Percentiles rank a stretch among this genome's conserved stretches.
phyloP scores from a whole-genome alignment of 2,888 invertebrate genomes.

The Helicoverpa assulta region DNA sequence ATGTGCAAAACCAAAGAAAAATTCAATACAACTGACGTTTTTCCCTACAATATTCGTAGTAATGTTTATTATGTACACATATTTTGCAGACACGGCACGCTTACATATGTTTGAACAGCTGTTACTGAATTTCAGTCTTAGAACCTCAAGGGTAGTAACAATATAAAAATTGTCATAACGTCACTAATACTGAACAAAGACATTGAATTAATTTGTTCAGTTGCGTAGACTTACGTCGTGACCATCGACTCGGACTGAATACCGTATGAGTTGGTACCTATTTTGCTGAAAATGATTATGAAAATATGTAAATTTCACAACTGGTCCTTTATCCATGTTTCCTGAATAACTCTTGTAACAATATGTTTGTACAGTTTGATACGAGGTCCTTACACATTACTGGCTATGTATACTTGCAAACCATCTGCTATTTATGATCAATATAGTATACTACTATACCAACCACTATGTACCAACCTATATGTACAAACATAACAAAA shows the following conservation, averaged over 20 bases:
- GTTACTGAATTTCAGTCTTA: slow-evolving; percentile 77
- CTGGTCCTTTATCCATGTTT: background rate
- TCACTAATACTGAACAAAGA: slow-evolving; percentile 75
- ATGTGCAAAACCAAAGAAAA: slow-evolving; percentile 57
- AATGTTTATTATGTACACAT: slow-evolving; percentile 45
- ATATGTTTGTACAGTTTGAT: slow-evolving; percentile 45
- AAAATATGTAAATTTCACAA: background rate
- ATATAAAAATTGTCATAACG: slow-evolving; percentile 65
- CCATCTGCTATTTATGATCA: background rate
- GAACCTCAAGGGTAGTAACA: slow-evolving; percentile 67
- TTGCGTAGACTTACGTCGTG: slow-evolving; percentile 69
- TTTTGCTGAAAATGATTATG: slow-evolving; percentile 1
- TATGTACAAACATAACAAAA: background rate
- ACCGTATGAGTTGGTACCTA: background rate
- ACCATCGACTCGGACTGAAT: slow-evolving; percentile 26
- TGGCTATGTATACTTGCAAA: background rate
- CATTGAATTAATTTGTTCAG: slow-evolving; percentile 80
- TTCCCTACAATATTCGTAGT: slow-evolving; percentile 38
- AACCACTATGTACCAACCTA: too few relatives aligned
- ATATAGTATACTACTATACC: too few relatives aligned
- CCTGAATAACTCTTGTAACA: background rate
- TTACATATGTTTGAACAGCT: slow-evolving; percentile 82
- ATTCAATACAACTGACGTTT: slow-evolving; percentile 64
- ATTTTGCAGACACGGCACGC: slow-evolving; percentile 78
- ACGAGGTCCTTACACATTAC: slow-evolving; percentile 12